Conservation (phyloP, 2,113 vertebrate genomes). For the human (Homo sapiens) region GRCh38 chr11:18612501-18613000, state of each 20-base stretch:
- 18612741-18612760: conserved; percentile 25
- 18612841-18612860: too few species aligned
- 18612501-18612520: neutral
- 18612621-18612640: neutral
- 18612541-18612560: neutral
- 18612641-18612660: neutral
- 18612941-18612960: too few species aligned
- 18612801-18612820: too few species aligned
- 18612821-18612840: too few species aligned
- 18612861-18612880: too few species aligned
- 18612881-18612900: too few species aligned
- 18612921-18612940: too few species aligned
- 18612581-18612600: neutral
- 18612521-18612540: neutral
- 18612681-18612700: neutral
- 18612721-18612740: neutral
- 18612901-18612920: too few species aligned
- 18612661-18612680: neutral
- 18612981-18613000: too few species aligned
- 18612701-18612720: conserved; percentile 34
- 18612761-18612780: neutral
- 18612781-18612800: too few species aligned
- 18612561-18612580: neutral
- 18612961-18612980: too few species aligned
- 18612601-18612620: neutral